Evolutionary conservation across 2,797 vertebrate species (phyloP), one percentile per base, ranked within the genome.

Genomic region (Phoeniculus purpureus): DNA sequence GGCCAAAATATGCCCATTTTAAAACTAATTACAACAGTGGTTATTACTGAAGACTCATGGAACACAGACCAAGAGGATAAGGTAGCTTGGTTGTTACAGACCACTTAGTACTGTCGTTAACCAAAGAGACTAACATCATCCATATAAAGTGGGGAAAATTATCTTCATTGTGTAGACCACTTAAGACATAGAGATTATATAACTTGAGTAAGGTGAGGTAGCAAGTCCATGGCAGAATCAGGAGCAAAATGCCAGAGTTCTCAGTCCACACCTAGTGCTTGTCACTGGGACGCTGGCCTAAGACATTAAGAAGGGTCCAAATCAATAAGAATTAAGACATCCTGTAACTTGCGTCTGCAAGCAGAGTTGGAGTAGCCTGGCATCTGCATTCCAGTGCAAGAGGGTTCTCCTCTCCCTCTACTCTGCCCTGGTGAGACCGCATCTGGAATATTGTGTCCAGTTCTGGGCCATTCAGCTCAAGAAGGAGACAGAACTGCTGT

Each of bases 1-100:
- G 59, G 31, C 23, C 76, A 95, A 78, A 55, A 58, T 67, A 85
- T 64, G 11, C 73, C 72, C 78, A 79, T 82, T 84, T 90, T 77
- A 65, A 90, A 85, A 89, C 73, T 87, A 94, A 96, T 91, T 83
- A 81, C 31, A 90, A 40, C 19, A 47, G 18, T 19, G 29, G 43
- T 92, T 81, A 89, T 90, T 50, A 34, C 51, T 66, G 59, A 82
- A 85, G 52, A 72, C 18, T 76, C 34, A 12, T 67, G n/a, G 77
- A 90, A 85, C 45, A 77, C 12, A 51, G 60, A n/a, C 70, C 66
- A 90, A 78, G 27, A 72, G 5, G 56, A 81, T 48, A 79, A 79
- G 43, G 67, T 40, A 73, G 40, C 17, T 21, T 40, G 14, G 47
- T 82, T 83, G 55, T 66, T 83, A 71, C 9, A 9, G 20, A 84